Evolutionary conservation across 30 jellyfish, hydroid and myxozoan genomes (phyloP), one percentile per base, ranked within the genome.

Genomic region (Clytia hemisphaerica): DNA sequence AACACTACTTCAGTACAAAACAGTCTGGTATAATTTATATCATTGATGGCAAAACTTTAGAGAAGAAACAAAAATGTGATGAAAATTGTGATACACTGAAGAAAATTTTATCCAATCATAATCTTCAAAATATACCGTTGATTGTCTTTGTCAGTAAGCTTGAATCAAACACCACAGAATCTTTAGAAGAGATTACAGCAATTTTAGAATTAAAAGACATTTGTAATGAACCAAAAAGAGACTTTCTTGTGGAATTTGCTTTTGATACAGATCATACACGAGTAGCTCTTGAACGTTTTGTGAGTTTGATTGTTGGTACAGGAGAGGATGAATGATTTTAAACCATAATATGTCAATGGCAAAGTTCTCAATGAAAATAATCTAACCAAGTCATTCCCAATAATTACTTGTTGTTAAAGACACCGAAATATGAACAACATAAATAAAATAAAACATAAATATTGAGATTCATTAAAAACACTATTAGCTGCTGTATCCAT

Each of bases 1-100:
- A 45, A 18, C 81, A 69, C 2, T 69, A 69, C 29, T 22, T 69
- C 26, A 71, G 49, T 32, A 27, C 46, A 27, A 49, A 55, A 19
- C 36, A 69, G 46, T n/a, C n/a, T n/a, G 81, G 81, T 27, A 48
- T 69, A 26, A 69, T 69, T 29, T 69, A 30, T 47, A 50, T 69
- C 30, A 45, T 69, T 45, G 75, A 50, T 69, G 58, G 48, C 75
- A 69, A 15, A n/a, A 29, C 26, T 46, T 2, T 45, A 21, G 6
- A 16, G 28, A 44, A 44, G 15, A 12, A 45, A 25, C 31, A 45
- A 10, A 34, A 28, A 10, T 10, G 26, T 28, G 49, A 49, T 45
- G 45, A 10, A 9, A 29, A 25, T 32, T 29, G 46, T 2, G 21
- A 69, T 3, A 32, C 45, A 25, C 21, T 69, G 3, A 25, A 45